Percentiles rank a stretch among this genome's conserved stretches.
Conservation (phyloP, 2,888 invertebrate genomes). For the Oxystoma pomonae region DNA sequence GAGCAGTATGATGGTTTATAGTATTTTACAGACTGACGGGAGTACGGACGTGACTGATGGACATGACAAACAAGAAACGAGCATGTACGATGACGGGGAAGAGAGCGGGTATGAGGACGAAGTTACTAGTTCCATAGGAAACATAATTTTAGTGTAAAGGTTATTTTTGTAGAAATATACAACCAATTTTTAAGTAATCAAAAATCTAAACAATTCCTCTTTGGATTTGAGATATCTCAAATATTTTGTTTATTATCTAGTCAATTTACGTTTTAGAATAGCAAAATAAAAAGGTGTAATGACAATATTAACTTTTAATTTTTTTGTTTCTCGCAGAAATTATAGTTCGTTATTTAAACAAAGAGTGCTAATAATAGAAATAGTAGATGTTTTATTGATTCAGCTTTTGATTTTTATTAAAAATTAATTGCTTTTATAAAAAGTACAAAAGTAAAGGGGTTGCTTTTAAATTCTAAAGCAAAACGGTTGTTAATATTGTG, state of each 20-base stretch:
- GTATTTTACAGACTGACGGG: conserved; percentile 49
- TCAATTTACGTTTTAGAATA: background rate
- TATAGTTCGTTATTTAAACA: too few species aligned
- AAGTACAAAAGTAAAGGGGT: too few species aligned
- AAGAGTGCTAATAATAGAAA: too few species aligned
- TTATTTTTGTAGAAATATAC: background rate
- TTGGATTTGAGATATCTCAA: background rate
- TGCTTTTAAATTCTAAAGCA: too few species aligned
- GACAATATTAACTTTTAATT: too few species aligned
- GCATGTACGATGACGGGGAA: conserved; percentile 70
- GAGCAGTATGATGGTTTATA: conserved; percentile 44
- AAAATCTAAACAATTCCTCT: too few species aligned
- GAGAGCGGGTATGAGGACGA: conserved; percentile 90
- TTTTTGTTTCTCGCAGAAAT: too few species aligned
- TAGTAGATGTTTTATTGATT: too few species aligned
- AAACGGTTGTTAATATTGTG: background rate
- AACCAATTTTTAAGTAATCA: background rate
- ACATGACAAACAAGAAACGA: conserved; percentile 55
- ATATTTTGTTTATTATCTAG: background rate
- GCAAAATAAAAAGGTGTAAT: background rate
- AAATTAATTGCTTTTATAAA: too few species aligned
- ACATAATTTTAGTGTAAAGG: conserved; percentile 42
- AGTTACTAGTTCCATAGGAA: conserved; percentile 42
- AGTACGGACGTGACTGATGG: conserved; percentile 18
- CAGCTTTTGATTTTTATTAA: too few species aligned